Base-by-base conservation (phyloP, 2,888 invertebrate genomes). In the Celastrina argiolus region DNA sequence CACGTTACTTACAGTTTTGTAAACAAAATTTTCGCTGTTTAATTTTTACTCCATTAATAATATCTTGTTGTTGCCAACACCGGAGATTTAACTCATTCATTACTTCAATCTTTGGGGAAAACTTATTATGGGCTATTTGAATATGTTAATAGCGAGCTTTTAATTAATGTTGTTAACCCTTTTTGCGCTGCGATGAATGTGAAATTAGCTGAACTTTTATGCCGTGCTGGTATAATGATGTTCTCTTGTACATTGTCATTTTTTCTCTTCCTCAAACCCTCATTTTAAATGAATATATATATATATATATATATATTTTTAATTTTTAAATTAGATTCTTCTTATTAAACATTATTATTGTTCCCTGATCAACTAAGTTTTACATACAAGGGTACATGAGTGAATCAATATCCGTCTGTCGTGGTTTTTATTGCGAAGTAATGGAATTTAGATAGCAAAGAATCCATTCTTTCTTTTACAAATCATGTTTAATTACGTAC, bases 81-180 rank as follows among this genome's bases (percentile, higher is more conserved):
- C 22, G 34, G 61, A 61, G 16, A 61, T 61, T 61, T 61, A 22
- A 61, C 39, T 61, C 59, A 34, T 59, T 59, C 61, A 61, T 59
- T 59, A 61, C 39, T 39, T 36, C 34, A 22, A 18, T 61, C 36
- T 61, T 39, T 61, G 12, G 39, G 61, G 39, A 59, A 14, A 61
- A 61, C 36, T 61, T 61, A 61, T 61, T 61, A 61, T 22, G 34
- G 61, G 61, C 61, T 61, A 39, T 61, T 61, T 61, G 18, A 61
- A 61, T 39, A 61, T 61, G 61, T 36, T 39, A 61, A 61, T 61
- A 36, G 61, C 36, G 22, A 36, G 36, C 61, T 61, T 61, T 61
- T 61, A 61, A 61, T 61, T 61, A 39, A 36, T 18, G 3, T 16
- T 59, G 39, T 36, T 18, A 61, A 39, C 39, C 61, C 22, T 61